phyloP scores from a whole-genome alignment of 1,140 invertebrate species.

The Drosophila bocqueti region DNA sequence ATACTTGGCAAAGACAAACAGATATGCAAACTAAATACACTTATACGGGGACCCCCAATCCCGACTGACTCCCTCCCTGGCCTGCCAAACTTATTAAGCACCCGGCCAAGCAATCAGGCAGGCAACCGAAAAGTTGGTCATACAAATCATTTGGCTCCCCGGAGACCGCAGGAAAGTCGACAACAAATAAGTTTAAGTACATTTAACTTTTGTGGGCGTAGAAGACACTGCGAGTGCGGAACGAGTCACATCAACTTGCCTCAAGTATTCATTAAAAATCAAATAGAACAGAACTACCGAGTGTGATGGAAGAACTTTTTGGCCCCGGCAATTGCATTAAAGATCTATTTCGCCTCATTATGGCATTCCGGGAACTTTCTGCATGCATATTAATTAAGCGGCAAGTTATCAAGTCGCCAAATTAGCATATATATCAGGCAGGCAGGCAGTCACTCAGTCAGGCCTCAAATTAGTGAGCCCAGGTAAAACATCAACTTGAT shows the following conservation, averaged over 20 bases:
- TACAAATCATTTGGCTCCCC: constrained; percentile 61
- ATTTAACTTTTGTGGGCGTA: constrained; percentile 60
- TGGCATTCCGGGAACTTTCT: constrained; percentile 43
- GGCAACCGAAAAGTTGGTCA: constrained; percentile 62
- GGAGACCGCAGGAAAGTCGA: constrained; percentile 50
- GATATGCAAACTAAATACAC: constrained; percentile 45
- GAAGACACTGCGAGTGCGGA: constrained; percentile 13
- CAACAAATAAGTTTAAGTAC: constrained; percentile 71
- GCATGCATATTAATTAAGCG: constrained; percentile 66
- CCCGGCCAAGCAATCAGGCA: constrained; percentile 45
- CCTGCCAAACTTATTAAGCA: constrained; percentile 58
- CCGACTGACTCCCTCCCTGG: background rate
- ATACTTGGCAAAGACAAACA: constrained; percentile 49
- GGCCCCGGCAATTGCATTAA: constrained; percentile 58
- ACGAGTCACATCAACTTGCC: constrained; percentile 37
- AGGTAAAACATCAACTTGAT: constrained; percentile 37
- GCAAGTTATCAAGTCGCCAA: constrained; percentile 47
- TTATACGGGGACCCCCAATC: constrained; percentile 30
- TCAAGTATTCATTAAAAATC: constrained; percentile 67
- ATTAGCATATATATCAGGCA: constrained; percentile 51
- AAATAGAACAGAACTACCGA: constrained; percentile 56
- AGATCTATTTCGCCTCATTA: constrained; percentile 63
- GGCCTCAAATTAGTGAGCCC: constrained; percentile 47
- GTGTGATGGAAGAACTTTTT: constrained; percentile 51
- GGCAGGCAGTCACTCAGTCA: constrained; percentile 11